A percentile compares a stretch with the other conserved stretches of the same genome.
These are phyloP conservation scores for Euthynnus affinis DNA, from an alignment of 2,797 vertebrate genomes.

Conservation along the genomic window DNA sequence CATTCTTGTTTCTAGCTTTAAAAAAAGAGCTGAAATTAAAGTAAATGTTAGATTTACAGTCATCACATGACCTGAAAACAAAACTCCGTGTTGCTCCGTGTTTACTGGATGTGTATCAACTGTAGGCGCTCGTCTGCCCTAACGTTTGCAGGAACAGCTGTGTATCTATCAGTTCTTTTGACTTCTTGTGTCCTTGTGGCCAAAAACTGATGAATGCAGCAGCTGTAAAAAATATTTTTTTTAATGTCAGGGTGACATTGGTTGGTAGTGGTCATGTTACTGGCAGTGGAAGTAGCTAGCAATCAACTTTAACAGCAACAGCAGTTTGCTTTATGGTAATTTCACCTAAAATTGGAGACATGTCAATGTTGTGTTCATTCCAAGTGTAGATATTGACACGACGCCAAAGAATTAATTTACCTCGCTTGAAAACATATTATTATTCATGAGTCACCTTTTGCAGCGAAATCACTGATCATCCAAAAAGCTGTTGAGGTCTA, in stretches of 20 bases:
- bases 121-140: not conserved
- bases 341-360: conserved; percentile 41
- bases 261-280: not conserved
- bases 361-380: conserved; percentile 61
- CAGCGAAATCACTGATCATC: conserved; percentile 66
- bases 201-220: not conserved
- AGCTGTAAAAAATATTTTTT: not conserved
- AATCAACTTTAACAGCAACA: conserved; percentile 31
- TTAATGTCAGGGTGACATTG: not conserved
- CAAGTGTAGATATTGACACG: conserved; percentile 55
- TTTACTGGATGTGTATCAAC: not conserved
- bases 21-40: too few relatives aligned
- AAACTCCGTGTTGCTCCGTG: not conserved
- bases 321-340: conserved; percentile 36
- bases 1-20: not conserved
- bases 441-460: conserved; percentile 79
- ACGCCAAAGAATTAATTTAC: conserved; percentile 72
- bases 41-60: not conserved
- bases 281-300: not conserved
- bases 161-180: not conserved
- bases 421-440: conserved; percentile 68
- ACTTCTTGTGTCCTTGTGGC: not conserved
- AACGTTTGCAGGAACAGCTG: not conserved
- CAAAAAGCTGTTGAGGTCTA: conserved; percentile 70
- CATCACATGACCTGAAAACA: not conserved